Base-by-base conservation (phyloP, 2,888 invertebrate species). In the Orthosia gothica region DNA sequence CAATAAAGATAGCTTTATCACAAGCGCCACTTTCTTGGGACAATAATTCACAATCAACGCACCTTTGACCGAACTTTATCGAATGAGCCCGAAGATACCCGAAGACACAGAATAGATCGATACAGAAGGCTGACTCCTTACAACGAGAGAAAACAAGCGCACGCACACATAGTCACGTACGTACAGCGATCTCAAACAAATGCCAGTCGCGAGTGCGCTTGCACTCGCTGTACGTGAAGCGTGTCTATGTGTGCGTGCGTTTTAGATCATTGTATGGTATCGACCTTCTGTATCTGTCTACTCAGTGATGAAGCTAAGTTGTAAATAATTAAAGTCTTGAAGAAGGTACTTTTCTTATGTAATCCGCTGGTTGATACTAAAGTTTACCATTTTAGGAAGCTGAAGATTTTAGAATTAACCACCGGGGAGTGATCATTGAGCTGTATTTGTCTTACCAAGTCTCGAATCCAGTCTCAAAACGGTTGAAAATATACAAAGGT, bases 1-100 rank as follows among this genome's bases (percentile, higher is more conserved):
- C 47, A 79, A 73, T 82, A 78, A 74, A 75, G 73, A 80, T 71
- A 78, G 5, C 62, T 66, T 81, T 91, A 89, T 89, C 87, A 85
- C 77, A 76, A 85, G 86, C 81, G 85, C 84, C 69, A 71, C 85
- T 81, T 82, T 79, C 86, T 87, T 68, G 74, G 77, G 81, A 80
- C 76, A 79, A 80, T 81, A 79, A 79, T 62, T 79, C 69, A 79
- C 78, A 84, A 85, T 80, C 76, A 70, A 66, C 62, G 63, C 74
- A 77, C 80, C 72, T 87, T 67, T 82, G 78, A 85, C 87, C 78
- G 61, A 80, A 67, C 78, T 79, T 70, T 87, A 82, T 84, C 82
- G 65, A 76, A 67, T 79, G 58, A 65, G n/a, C 40, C 52, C 72
- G 47, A 50, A 73, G 72, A 59, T 76, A 74, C 40, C 40, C 61